These are phyloP conservation scores for Darevskia mixta DNA, from an alignment of 2,797 vertebrate genomes.

Conservation along the genomic window DNA sequence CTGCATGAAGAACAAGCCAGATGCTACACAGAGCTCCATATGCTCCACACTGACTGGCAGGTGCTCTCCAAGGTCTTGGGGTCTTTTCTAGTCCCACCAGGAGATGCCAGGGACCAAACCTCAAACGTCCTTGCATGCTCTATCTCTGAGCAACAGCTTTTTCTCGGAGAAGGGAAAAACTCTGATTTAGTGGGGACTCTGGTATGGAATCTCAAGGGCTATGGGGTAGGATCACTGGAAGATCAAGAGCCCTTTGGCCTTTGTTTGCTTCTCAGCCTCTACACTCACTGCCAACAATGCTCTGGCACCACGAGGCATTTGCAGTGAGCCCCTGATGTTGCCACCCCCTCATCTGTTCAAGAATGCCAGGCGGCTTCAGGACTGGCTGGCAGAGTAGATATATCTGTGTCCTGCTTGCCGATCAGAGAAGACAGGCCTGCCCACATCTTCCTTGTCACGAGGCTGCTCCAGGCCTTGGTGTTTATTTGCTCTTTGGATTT, in stretches of 20 bases:
- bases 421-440: conserved; percentile 1
- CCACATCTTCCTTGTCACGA: background rate
- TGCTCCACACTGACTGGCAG: background rate
- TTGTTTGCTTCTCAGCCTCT: background rate
- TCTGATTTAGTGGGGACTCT: background rate
- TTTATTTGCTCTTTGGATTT: conserved; percentile 29
- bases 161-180: background rate
- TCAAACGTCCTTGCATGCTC: too few species aligned
- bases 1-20: too few species aligned
- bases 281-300: background rate
- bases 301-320: background rate
- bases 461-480: background rate
- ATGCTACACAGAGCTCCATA: too few species aligned
- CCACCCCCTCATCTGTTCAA: background rate
- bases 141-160: background rate
- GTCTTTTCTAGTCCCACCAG: background rate
- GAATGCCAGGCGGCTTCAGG: background rate
- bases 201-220: background rate
- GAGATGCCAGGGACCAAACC: background rate
- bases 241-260: background rate
- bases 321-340: background rate
- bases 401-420: background rate
- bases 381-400: background rate
- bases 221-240: background rate
- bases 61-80: background rate